A percentile compares a stretch with the other conserved stretches of the same genome.
phyloP scores from a whole-genome alignment of 2,888 invertebrate species.

The Ceraclea dissimilis region DNA sequence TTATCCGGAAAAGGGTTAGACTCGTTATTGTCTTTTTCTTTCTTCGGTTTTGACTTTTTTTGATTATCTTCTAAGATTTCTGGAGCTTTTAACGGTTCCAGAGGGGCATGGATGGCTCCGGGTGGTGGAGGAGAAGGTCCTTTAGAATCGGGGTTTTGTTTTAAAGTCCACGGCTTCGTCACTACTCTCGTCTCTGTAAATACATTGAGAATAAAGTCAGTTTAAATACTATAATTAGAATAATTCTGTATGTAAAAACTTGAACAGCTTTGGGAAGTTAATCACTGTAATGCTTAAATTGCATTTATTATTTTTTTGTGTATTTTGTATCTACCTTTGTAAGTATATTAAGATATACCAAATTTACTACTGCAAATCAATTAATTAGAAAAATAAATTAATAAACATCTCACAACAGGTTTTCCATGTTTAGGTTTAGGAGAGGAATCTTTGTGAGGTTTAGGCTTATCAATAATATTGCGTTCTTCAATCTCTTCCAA shows the following conservation, averaged over 20 bases:
- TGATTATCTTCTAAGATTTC: neutral
- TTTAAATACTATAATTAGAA: too few relatives aligned
- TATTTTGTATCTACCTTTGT: too few relatives aligned
- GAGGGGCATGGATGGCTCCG: constrained; percentile 6
- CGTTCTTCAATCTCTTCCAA: neutral
- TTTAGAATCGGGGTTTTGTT: constrained; percentile 27
- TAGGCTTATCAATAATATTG: neutral
- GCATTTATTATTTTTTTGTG: too few relatives aligned
- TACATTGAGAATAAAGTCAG: too few relatives aligned
- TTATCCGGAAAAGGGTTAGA: constrained; percentile 40
- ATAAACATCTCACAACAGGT: too few relatives aligned
- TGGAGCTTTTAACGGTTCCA: neutral
- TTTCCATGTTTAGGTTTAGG: neutral
- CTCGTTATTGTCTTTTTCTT: neutral
- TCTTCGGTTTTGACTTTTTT: neutral
- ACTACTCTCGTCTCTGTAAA: constrained; percentile 28
- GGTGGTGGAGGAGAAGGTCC: constrained; percentile 28
- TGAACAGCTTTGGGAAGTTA: too few relatives aligned
- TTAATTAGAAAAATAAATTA: too few relatives aligned
- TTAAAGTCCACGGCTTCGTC: constrained; percentile 30
- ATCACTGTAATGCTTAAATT: too few relatives aligned
- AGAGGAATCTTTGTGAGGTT: neutral
- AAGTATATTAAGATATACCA: too few relatives aligned
- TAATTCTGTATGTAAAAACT: too few relatives aligned
- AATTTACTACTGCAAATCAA: too few relatives aligned